Evolutionary conservation across 2,113 vertebrate genomes (phyloP).

Genomic region (Neoarius graeffei): DNA sequence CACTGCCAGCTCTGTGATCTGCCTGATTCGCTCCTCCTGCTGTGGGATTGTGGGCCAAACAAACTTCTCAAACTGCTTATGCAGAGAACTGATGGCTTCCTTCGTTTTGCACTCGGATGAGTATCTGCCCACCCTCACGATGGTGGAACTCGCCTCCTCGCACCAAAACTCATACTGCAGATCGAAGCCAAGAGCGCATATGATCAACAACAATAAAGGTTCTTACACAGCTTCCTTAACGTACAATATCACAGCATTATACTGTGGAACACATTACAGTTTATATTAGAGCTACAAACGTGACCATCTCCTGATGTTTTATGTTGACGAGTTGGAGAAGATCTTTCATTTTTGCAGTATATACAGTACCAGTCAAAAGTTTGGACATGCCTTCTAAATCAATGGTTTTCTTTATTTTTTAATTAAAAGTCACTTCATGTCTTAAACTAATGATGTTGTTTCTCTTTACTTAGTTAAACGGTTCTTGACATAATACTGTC

Average conservation of each 20-base stretch:
- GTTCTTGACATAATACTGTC: no score
- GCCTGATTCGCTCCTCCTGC: conserved; percentile 85
- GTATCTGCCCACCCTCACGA: conserved; percentile 82
- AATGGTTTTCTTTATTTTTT: no score
- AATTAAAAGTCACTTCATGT: no score
- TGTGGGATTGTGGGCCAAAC: conserved; percentile 81
- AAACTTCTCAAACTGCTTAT: conserved; percentile 88
- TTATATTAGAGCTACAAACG: not conserved
- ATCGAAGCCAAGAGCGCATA: not conserved
- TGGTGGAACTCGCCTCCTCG: conserved; percentile 84
- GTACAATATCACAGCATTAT: not conserved
- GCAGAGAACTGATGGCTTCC: conserved; percentile 80
- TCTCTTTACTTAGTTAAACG: no score
- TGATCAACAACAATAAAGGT: not conserved
- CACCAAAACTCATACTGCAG: conserved; percentile 87
- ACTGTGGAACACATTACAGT: not conserved
- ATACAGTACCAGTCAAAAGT: no score
- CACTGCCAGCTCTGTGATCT: conserved; percentile 78
- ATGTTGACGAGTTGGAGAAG: not conserved
- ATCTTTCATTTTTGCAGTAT: not conserved
- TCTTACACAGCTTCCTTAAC: not conserved
- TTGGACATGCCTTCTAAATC: no score
- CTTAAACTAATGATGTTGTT: no score
- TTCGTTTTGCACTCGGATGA: conserved; percentile 82
- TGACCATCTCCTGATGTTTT: not conserved